phyloP scores from a whole-genome alignment of 2,113 vertebrate species.

The Rhabdornis inornatus region DNA sequence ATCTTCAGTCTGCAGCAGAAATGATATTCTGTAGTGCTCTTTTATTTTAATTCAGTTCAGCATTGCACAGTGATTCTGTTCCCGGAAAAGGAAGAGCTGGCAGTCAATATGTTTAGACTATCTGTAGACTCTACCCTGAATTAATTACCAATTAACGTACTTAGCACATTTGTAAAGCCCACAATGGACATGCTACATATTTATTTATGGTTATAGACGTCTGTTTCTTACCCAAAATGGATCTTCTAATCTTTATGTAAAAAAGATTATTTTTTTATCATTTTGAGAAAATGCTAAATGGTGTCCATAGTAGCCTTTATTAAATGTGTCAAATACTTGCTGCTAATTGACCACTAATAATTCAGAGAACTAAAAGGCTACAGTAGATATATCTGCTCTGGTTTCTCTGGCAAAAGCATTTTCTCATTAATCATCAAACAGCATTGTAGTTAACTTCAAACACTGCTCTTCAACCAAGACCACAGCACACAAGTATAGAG shows the following conservation, averaged over 20 bases:
- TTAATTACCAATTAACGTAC: constrained; percentile 52
- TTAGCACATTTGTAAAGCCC: constrained; percentile 43
- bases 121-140: constrained; percentile 14
- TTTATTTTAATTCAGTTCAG: constrained; percentile 24
- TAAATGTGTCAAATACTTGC: not conserved
- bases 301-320: not conserved
- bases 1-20: not conserved
- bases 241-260: not conserved
- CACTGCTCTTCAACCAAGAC: not conserved
- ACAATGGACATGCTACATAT: not conserved
- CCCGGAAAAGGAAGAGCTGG: constrained; percentile 12
- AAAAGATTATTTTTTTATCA: not conserved
- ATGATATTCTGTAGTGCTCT: not conserved
- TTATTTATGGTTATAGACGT: not conserved
- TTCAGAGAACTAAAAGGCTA: not conserved
- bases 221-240: not conserved
- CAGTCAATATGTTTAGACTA: constrained; percentile 52
- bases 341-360: not conserved
- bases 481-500: not conserved
- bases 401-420: not conserved
- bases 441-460: not conserved
- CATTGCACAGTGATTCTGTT: not conserved
- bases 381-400: not conserved
- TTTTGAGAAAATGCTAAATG: not conserved
- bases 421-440: not conserved